These are phyloP conservation scores for Mylabris sibirica DNA, from an alignment of 2,888 invertebrate species.

Conservation along the genomic window DNA sequence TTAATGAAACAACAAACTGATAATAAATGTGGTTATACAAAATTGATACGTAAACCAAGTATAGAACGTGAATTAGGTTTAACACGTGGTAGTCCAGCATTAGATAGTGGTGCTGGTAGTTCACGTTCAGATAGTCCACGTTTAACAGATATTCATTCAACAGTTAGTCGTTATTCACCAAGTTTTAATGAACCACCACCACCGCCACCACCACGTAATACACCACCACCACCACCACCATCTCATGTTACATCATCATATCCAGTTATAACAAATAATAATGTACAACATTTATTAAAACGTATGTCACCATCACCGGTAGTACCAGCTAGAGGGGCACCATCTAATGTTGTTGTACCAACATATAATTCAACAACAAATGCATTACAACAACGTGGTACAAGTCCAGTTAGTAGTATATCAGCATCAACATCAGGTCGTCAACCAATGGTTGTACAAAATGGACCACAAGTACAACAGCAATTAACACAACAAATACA, in stretches of 20 bases:
- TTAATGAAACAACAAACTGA: constrained; percentile 71
- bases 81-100: constrained; percentile 83
- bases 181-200: constrained; percentile 67
- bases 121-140: constrained; percentile 90
- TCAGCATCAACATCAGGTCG: constrained; percentile 60
- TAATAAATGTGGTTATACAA: constrained; percentile 67
- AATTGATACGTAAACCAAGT: constrained; percentile 86
- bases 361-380: constrained; percentile 53
- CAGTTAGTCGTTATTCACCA: constrained; percentile 76
- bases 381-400: constrained; percentile 57
- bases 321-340: constrained; percentile 70
- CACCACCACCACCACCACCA: constrained; percentile 76
- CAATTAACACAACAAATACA: constrained; percentile 90
- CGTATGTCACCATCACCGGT: constrained; percentile 79
- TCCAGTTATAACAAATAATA: constrained; percentile 67
- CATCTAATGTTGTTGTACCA: constrained; percentile 65
- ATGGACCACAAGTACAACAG: constrained; percentile 81
- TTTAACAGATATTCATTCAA: constrained; percentile 70
- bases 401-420: constrained; percentile 72
- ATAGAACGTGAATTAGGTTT: constrained; percentile 82
- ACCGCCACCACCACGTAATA: constrained; percentile 64
- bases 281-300: constrained; percentile 76
- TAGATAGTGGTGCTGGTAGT: constrained; percentile 88
- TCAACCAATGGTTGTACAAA: constrained; percentile 83
- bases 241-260: constrained; percentile 64